phyloP scores from a whole-genome alignment of 1,140 invertebrate species.

The Myzus persicae region DNA sequence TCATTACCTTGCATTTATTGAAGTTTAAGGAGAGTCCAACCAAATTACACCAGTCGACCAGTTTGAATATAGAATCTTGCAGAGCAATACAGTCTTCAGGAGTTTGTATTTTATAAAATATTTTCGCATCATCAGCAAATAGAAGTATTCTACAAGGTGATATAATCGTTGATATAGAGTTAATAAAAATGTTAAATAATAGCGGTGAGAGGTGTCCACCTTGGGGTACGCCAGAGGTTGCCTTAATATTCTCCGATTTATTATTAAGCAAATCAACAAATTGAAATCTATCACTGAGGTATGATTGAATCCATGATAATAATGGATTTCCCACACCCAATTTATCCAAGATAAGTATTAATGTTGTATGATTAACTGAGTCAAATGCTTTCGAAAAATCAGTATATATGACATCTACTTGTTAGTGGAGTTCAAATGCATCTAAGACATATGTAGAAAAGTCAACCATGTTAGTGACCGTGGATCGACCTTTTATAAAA shows the following conservation, averaged over 20 bases:
- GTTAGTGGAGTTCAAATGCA: neutral
- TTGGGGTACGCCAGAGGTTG: neutral
- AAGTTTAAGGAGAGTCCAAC: no score
- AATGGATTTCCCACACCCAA: neutral
- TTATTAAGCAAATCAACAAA: constrained; percentile 9
- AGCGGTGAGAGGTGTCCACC: neutral
- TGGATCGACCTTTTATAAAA: neutral
- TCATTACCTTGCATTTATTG: no score
- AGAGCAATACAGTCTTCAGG: neutral
- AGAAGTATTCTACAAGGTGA: neutral
- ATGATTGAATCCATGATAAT: constrained; percentile 37
- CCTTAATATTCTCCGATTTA: neutral
- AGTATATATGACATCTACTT: neutral
- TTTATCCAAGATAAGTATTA: neutral
- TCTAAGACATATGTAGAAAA: neutral
- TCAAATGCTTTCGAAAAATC: constrained; percentile 26
- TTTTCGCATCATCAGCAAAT: neutral
- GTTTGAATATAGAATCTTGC: neutral
- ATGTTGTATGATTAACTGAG: neutral
- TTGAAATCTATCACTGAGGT: constrained; percentile 22
- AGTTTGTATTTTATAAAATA: constrained; percentile 21
- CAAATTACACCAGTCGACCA: neutral
- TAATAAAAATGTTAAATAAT: constrained; percentile 7
- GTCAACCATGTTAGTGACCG: neutral
- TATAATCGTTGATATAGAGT: neutral